Evolutionary conservation across 2,797 vertebrate species (phyloP), one percentile per base, ranked within the genome.

Genomic region (Notoglanidium macrostoma): DNA sequence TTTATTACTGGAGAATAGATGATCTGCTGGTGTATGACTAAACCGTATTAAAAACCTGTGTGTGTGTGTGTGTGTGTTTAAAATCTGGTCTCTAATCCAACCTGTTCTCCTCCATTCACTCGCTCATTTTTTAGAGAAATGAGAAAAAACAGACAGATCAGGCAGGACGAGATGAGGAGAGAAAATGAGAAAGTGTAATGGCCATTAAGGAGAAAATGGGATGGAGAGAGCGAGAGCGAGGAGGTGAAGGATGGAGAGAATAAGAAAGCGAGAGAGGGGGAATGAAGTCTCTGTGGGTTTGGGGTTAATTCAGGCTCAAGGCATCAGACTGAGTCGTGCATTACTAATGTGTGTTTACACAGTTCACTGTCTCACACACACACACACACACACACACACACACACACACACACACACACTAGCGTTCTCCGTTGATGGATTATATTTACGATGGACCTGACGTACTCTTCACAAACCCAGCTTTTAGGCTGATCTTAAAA

Each of bases 281-380:
- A 40, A 15, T 15, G 55, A 61, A 26, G 78, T 8, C 32, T 80
- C 78, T 61, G 32, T 80, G 78, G 35, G 78, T 80, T 80, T 59
- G 78, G 78, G 78, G 78, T 80, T 80, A 61, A 80, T 79, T 61
- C 55, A 14, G 5, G 29, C 55, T 79, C 5, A 10, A 40, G 55
- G 77, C 32, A 40, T 80, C 21, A 61, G 55, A 61, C 35, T 8
- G 55, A 61, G 35, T 44, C 55, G 21, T n/a, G 78, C 35, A 80
- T 61, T 26, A 44, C 78, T 80, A 61, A 80, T 44, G 78, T 80
- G 55, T 80, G 55, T 80, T 80, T 80, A 80, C 78, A 80, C 78
- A 15, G 10, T n/a, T 80, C 57, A 44, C 35, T 26, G 21, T 35
- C 46, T 29, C 26, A 3, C 44, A 6, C 44, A n/a, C 72, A 26